A percentile compares a stretch with the other conserved stretches of the same genome.
These are phyloP conservation scores for Lutjanus campechanus DNA, from an alignment of 2,797 vertebrate species.

Conservation along the genomic window DNA sequence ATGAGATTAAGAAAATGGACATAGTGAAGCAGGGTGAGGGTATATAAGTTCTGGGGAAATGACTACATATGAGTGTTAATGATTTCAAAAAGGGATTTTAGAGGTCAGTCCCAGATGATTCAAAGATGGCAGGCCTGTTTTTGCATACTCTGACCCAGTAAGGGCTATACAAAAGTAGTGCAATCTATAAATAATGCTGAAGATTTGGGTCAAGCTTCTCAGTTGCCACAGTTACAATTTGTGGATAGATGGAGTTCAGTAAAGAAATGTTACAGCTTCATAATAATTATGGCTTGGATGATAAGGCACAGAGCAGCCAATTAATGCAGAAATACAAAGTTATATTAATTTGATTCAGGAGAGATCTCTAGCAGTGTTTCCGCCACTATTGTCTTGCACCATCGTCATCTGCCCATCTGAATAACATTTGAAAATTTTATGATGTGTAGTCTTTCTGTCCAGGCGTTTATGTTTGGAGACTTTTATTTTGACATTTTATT, in stretches of 20 bases:
- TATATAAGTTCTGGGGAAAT: neutral
- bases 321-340: neutral
- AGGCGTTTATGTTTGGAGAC: too few species aligned
- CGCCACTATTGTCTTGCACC: too few species aligned
- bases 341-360: neutral
- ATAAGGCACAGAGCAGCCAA: neutral
- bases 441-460: too few species aligned
- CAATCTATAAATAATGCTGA: constrained; percentile 60
- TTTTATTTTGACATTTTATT: too few species aligned
- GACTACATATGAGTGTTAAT: neutral
- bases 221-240: constrained; percentile 14
- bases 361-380: neutral
- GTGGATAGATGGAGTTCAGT: constrained; percentile 1
- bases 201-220: constrained; percentile 51
- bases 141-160: constrained; percentile 46
- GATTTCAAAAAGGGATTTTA: constrained; percentile 5
- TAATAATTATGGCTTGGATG: constrained; percentile 1
- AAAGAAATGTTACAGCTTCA: neutral
- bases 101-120: constrained; percentile 10
- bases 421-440: too few species aligned
- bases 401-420: too few species aligned
- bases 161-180: constrained; percentile 38
- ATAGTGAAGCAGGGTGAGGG: neutral
- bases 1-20: constrained; percentile 29
- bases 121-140: constrained; percentile 34